Conservation (phyloP, 2,888 invertebrate species). For the Siphlonurus alternatus region DNA sequence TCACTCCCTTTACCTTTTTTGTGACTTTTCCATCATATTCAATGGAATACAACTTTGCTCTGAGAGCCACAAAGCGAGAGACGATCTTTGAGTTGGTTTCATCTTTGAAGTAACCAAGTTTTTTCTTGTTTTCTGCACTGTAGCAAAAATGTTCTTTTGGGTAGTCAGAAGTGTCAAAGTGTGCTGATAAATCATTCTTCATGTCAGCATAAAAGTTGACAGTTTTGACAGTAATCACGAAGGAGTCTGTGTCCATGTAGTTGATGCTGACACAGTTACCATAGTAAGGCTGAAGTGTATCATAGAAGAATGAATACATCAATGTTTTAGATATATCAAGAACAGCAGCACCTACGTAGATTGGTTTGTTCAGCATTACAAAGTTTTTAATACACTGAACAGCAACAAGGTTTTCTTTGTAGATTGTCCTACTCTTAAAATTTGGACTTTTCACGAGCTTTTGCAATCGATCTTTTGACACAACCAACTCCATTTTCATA, state of each 20-base stretch:
- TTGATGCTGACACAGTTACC: neutral
- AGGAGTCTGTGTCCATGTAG: constrained; percentile 11
- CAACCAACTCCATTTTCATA: neutral
- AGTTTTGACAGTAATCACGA: constrained; percentile 6
- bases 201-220: constrained; percentile 5
- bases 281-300: constrained; percentile 15
- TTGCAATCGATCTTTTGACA: neutral
- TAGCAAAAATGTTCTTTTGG: neutral
- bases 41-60: neutral
- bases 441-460: neutral
- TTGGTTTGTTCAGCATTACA: constrained; percentile 19
- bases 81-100: neutral
- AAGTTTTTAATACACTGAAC: neutral
- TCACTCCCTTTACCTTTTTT: neutral
- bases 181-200: constrained; percentile 4
- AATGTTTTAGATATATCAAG: constrained; percentile 19
- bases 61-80: neutral
- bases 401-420: neutral
- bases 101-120: neutral
- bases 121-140: neutral
- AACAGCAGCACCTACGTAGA: constrained; percentile 18
- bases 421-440: neutral
- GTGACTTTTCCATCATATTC: neutral
- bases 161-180: constrained; percentile 9
- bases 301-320: constrained; percentile 18